Conservation (phyloP, 2,113 vertebrate species). For the Galbula dea region DNA sequence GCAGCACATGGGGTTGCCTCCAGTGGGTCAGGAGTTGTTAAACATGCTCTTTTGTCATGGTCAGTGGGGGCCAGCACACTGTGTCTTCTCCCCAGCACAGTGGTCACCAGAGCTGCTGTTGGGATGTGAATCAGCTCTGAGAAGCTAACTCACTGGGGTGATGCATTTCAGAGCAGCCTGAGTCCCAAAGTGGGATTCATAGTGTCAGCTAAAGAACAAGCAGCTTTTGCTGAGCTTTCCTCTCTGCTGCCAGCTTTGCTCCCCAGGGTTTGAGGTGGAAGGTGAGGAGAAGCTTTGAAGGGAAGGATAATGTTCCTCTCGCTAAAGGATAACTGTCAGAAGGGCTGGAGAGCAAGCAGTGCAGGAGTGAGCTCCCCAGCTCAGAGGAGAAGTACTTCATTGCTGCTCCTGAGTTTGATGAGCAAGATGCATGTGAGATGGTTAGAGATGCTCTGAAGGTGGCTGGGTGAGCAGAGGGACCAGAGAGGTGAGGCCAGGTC, state of each 20-base stretch:
- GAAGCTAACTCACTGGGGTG: background rate
- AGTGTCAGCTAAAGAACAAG: background rate
- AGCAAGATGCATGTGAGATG: background rate
- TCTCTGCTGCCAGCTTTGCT: background rate
- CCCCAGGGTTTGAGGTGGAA: background rate
- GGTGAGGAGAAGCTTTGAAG: background rate
- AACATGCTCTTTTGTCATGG: background rate
- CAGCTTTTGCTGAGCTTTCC: background rate
- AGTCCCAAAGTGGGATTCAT: background rate
- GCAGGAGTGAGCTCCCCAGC: background rate
- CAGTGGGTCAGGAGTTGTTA: background rate
- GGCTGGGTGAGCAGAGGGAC: background rate
- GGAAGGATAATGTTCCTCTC: background rate
- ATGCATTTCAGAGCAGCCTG: background rate
- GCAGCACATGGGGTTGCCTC: background rate
- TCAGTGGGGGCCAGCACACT: too few species aligned
- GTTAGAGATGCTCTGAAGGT: background rate
- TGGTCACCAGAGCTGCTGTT: background rate
- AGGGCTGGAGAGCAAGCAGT: background rate
- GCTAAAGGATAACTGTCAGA: rapidly evolving
- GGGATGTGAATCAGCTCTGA: background rate
- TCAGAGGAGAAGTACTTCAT: background rate
- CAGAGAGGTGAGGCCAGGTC: too few species aligned
- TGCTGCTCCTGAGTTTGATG: rapidly evolving
- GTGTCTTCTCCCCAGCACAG: background rate